Conservation (phyloP, 2,888 invertebrate genomes). For the Pachydiplax longipennis region DNA sequence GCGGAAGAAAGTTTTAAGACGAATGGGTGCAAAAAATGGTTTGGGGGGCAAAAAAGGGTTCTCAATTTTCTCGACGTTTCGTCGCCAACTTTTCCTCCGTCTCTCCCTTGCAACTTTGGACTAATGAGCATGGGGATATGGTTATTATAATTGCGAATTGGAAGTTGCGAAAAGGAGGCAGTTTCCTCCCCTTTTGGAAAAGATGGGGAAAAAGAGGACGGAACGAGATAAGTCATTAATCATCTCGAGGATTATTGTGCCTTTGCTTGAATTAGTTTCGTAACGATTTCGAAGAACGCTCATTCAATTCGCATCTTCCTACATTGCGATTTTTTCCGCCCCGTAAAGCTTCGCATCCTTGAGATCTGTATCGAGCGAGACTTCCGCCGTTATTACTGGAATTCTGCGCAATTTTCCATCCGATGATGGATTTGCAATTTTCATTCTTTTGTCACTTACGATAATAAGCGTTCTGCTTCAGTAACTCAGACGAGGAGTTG, state of each 20-base stretch:
- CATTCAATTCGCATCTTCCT: not conserved
- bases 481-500: no score
- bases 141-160: not conserved
- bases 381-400: no score
- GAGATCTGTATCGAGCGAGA: not conserved
- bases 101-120: not conserved
- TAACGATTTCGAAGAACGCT: not conserved
- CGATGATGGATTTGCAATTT: no score
- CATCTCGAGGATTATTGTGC: not conserved
- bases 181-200: not conserved
- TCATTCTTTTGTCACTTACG: no score
- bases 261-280: not conserved
- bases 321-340: not conserved
- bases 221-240: not conserved
- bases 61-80: not conserved
- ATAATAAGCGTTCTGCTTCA: no score
- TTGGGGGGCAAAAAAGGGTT: not conserved
- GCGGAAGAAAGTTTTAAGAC: not conserved
- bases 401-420: no score
- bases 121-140: constrained; percentile 17
- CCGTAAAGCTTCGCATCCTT: not conserved
- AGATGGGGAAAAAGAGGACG: not conserved
- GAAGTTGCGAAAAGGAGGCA: not conserved
- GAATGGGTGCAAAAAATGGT: not conserved
- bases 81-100: not conserved